Base-by-base conservation (phyloP, 35 echinoderm and acorn worm species). In the Acanthaster planci region DNA sequence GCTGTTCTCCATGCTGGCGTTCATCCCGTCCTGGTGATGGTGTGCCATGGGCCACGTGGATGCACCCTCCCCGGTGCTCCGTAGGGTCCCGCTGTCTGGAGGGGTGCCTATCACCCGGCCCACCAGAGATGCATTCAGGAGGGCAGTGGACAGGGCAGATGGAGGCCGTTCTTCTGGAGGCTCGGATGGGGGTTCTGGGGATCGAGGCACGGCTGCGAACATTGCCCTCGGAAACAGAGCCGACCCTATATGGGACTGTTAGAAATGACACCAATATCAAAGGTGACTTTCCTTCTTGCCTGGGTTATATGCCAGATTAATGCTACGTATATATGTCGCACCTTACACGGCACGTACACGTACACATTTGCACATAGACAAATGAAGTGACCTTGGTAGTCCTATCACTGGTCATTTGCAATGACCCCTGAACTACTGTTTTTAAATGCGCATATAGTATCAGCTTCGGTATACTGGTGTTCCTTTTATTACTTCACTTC, bases 131-230 rank as follows among this genome's bases (percentile, higher is more conserved):
- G 94, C 78, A 83, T 90, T 89, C 32, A 97, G 64, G 37, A 97
- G 50, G 30, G 94, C 94, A 52, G 90, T 77, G 37, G 94, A 92
- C 12, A 97, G 75, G 7, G 87, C 90, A 27, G 94, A 92, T 16
- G 86, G 86, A 10, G 90, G 86, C 22, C 83, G 84, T 37, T 77
- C 40, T 77, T 89, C 60, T 37, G 76, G 77, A 8, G 51, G 40
- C 22, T 58, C 84, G 16, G 75, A n/a, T 1, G 94, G 94, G n/a
- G 94, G 94, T 55, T 92, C 90, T 15, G 94, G 94, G n/a, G 94
- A 92, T 7, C 94, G 82, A 31, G 94, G 94, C 21, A 97, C 94
- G 81, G 94, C 94, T 51, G 82, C 87, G 58, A 97, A 90, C 86
- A 97, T 97, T 2, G 94, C 94, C 42, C 90, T 39, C 22, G 94